phyloP scores from a whole-genome alignment of 2,888 invertebrate genomes.

The Phortica okadai region DNA sequence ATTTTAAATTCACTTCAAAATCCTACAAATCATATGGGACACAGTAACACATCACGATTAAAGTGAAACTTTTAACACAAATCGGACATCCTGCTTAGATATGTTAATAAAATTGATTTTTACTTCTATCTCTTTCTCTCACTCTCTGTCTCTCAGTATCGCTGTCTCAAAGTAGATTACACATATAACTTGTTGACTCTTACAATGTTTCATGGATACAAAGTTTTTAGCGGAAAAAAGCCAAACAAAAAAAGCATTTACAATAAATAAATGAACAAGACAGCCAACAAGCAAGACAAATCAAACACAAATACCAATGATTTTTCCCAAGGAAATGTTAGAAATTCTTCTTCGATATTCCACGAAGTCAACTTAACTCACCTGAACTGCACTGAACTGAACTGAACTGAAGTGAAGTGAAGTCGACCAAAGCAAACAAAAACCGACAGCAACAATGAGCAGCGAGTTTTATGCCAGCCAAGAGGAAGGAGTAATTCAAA shows the following conservation, averaged over 20 bases:
- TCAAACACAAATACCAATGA: constrained; percentile 62
- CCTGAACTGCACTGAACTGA: background rate
- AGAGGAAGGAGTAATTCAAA: background rate
- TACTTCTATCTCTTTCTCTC: background rate
- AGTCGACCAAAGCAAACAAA: constrained; percentile 27
- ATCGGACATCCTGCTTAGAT: constrained; percentile 67
- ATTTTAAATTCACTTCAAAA: too few relatives aligned
- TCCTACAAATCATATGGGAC: too few relatives aligned
- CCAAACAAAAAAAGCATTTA: constrained; percentile 24
- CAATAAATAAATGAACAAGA: constrained; percentile 36
- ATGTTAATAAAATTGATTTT: constrained; percentile 32
- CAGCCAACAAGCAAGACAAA: constrained; percentile 47
- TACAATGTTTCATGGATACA: constrained; percentile 20
- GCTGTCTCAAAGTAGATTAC: constrained; percentile 59
- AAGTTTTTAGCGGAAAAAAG: background rate
- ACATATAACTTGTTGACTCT: constrained; percentile 40
- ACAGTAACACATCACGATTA: too few relatives aligned
- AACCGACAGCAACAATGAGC: background rate
- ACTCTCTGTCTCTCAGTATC: background rate
- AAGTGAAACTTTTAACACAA: constrained; percentile 64
- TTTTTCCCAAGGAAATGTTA: constrained; percentile 72
- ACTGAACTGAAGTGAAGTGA: background rate
- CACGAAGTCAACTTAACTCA: constrained; percentile 47
- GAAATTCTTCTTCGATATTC: constrained; percentile 68
- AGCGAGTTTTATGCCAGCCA: background rate